Evolutionary conservation across 2,888 invertebrate species (phyloP).

Genomic region (Caenorhabditis sulstoni): DNA sequence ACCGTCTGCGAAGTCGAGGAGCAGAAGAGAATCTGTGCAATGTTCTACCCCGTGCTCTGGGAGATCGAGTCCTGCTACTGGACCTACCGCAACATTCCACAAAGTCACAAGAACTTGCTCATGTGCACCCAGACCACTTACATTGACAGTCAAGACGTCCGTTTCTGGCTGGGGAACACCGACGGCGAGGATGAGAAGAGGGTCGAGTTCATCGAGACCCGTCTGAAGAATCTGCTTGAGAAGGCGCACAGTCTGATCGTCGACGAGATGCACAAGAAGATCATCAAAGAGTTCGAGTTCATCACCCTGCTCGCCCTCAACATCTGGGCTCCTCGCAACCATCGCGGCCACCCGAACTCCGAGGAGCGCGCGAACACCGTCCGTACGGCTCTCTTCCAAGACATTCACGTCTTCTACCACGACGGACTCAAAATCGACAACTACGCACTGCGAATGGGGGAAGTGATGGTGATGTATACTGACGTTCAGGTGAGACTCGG

Average conservation of each 20-base stretch:
- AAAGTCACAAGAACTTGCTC: constrained; percentile 15
- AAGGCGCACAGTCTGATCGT: constrained; percentile 18
- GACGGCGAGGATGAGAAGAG: constrained; percentile 6
- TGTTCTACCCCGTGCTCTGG: constrained; percentile 53
- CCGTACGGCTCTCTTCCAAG: constrained; percentile 34
- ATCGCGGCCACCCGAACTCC: constrained; percentile 2
- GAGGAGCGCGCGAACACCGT: constrained; percentile 23
- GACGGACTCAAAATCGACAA: constrained; percentile 57
- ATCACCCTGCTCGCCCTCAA: constrained; percentile 42
- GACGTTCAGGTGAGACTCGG: constrained; percentile 39
- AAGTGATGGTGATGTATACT: constrained; percentile 51
- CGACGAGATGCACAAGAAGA: constrained; percentile 46
- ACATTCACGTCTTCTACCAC: constrained; percentile 52
- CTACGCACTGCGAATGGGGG: constrained; percentile 54
- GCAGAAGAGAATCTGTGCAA: constrained; percentile 43
- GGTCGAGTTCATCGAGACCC: constrained; percentile 7
- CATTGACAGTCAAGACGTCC: constrained; percentile 37
- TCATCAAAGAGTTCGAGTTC: constrained; percentile 55
- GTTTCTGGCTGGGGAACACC: constrained; percentile 38
- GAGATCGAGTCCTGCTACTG: constrained; percentile 57
- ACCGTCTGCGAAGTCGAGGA: constrained; percentile 20
- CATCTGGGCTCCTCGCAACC: constrained; percentile 52
- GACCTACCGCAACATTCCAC: constrained; percentile 52
- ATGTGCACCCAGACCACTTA: constrained; percentile 57
- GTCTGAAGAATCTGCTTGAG: constrained; percentile 19